These are phyloP conservation scores for Elaphurus davidianus DNA, from an alignment of 2,113 vertebrate genomes.

Conservation along the genomic window DNA sequence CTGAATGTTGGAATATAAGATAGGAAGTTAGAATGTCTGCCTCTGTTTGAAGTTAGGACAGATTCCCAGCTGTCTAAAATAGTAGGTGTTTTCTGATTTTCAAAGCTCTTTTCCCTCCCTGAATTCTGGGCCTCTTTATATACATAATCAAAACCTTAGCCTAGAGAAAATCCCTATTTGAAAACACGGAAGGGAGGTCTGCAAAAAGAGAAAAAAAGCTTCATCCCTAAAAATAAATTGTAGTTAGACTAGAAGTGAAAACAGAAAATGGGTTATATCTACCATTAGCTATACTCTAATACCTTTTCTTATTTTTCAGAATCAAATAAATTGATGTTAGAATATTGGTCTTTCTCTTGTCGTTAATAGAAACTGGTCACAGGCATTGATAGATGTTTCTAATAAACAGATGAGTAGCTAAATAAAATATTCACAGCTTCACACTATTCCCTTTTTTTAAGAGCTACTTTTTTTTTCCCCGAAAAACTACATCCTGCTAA, in stretches of 20 bases:
- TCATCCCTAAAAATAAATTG: background rate
- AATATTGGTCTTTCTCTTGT: background rate
- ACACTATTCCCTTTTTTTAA: background rate
- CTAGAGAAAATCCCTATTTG: background rate
- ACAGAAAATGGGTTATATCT: background rate
- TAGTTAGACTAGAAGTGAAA: background rate
- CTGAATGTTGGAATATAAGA: conserved; percentile 24
- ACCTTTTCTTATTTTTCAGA: background rate
- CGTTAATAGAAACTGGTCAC: background rate
- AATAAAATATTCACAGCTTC: background rate
- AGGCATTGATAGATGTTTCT: background rate
- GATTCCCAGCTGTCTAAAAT: conserved; percentile 38
- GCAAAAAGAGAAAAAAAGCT: background rate
- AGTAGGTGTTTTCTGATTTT: conserved; percentile 29
- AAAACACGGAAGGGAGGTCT: background rate
- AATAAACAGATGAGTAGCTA: background rate
- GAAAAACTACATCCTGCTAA: background rate
- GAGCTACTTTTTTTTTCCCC: background rate
- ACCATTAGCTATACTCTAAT: background rate
- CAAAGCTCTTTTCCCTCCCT: background rate
- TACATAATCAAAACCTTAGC: background rate
- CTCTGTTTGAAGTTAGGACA: conserved; percentile 25
- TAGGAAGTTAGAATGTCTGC: conserved; percentile 37
- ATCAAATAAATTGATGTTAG: background rate
- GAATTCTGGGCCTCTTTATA: background rate